phyloP scores from a whole-genome alignment of 2,113 vertebrate species.

The Struthio camelus region DNA sequence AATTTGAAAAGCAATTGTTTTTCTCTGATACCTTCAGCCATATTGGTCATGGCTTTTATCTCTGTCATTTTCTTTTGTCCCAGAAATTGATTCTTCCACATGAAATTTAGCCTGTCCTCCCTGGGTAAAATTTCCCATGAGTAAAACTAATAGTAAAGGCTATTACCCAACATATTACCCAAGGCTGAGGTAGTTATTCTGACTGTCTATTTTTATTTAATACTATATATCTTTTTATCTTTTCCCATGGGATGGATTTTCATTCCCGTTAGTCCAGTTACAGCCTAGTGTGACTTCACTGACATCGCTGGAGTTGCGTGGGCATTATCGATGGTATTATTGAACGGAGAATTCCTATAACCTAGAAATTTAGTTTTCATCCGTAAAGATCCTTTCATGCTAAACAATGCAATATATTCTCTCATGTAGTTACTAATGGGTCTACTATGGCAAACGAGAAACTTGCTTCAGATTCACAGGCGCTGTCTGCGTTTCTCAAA shows the following conservation, averaged over 20 bases:
- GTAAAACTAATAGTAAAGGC: conserved; percentile 31
- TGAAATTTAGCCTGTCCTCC: conserved; percentile 17
- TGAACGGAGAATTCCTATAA: background rate
- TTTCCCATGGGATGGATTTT: conserved; percentile 3
- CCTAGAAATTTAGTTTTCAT: conserved; percentile 20
- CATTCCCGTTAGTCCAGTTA: conserved; percentile 21
- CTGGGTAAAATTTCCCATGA: conserved; percentile 32
- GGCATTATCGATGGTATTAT: background rate
- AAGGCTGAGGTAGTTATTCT: conserved; percentile 8
- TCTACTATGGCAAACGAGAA: conserved; percentile 13
- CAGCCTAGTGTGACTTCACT: background rate
- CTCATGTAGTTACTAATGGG: background rate
- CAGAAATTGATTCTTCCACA: conserved; percentile 32
- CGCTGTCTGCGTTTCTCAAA: background rate
- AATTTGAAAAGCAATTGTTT: conserved; percentile 40
- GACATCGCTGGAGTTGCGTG: background rate
- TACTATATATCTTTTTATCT: conserved; percentile 21
- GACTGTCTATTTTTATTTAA: conserved; percentile 57
- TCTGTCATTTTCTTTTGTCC: conserved; percentile 32
- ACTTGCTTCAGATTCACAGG: background rate
- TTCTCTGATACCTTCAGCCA: conserved; percentile 15
- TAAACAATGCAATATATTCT: background rate
- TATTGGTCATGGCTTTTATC: conserved; percentile 37
- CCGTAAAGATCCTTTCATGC: background rate
- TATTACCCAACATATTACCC: conserved; percentile 16